Conservation (phyloP, 1,140 invertebrate species). For the Zaprionus tsacasi region DNA sequence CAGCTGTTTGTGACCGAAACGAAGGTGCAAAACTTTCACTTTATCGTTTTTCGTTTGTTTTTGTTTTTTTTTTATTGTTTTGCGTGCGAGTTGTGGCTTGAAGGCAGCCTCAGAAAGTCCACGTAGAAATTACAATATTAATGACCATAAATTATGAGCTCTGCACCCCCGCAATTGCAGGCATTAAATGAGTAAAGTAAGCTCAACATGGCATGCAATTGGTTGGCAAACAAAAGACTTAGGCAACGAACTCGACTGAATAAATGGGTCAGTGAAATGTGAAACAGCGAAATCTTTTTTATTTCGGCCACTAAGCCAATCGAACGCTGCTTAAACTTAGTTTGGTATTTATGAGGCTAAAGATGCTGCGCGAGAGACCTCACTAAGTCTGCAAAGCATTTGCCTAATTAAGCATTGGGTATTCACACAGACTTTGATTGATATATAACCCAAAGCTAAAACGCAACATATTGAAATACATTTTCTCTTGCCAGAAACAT, state of each 20-base stretch:
- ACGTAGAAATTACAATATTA: constrained; percentile 78
- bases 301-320: constrained; percentile 6
- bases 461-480: neutral
- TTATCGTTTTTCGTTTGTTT: constrained; percentile 47
- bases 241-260: constrained; percentile 52
- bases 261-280: constrained; percentile 1
- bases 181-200: constrained; percentile 53
- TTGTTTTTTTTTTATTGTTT: constrained; percentile 60
- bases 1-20: constrained; percentile 48
- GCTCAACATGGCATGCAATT: constrained; percentile 44
- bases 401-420: neutral
- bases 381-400: neutral
- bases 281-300: neutral
- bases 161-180: constrained; percentile 50
- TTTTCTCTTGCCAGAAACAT: neutral
- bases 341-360: neutral
- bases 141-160: constrained; percentile 74
- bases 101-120: constrained; percentile 23
- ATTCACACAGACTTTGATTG: neutral
- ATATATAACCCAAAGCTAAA: neutral
- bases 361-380: neutral
- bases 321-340: neutral
- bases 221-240: constrained; percentile 58
- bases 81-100: constrained; percentile 65
- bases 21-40: constrained; percentile 81